phyloP scores from a whole-genome alignment of 1,140 invertebrate genomes.

The Drosophila athabasca region DNA sequence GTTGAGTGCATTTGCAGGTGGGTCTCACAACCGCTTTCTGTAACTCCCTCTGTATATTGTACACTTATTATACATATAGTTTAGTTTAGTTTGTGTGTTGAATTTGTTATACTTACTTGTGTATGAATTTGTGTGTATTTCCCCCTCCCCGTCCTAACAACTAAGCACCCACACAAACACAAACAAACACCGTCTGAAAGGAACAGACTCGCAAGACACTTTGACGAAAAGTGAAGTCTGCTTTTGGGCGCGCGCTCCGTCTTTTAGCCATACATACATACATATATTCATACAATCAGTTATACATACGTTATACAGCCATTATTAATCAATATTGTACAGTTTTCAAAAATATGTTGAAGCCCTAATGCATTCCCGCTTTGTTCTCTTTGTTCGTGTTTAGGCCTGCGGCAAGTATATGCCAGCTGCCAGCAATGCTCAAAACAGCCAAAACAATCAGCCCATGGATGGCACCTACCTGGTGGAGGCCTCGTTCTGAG shows the following conservation, averaged over 20 bases:
- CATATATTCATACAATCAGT: too few species aligned
- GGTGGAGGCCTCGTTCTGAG: constrained; percentile 90
- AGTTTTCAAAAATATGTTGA: constrained; percentile 4
- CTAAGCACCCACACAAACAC: constrained; percentile 9
- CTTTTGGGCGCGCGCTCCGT: too few species aligned
- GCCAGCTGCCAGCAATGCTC: constrained; percentile 90
- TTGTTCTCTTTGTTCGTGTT: constrained; percentile 31
- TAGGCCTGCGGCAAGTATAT: constrained; percentile 92
- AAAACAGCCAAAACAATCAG: constrained; percentile 90
- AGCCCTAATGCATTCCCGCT: constrained; percentile 37
- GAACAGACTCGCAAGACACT: too few species aligned
- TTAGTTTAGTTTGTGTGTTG: constrained; percentile 30
- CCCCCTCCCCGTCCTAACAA: constrained; percentile 10
- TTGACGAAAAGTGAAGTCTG: too few species aligned
- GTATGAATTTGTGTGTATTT: constrained; percentile 33
- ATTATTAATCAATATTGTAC: constrained; percentile 16
- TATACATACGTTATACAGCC: background rate
- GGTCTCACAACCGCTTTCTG: constrained; percentile 43
- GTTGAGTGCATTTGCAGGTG: constrained; percentile 50
- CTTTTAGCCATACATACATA: too few species aligned
- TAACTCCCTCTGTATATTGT: constrained; percentile 26
- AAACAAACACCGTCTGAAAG: too few species aligned
- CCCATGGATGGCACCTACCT: constrained; percentile 92
- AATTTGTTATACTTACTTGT: constrained; percentile 43
- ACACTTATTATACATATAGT: constrained; percentile 22